phyloP scores from a whole-genome alignment of 2,797 vertebrate species.

The Melanotaenia nigrans region DNA sequence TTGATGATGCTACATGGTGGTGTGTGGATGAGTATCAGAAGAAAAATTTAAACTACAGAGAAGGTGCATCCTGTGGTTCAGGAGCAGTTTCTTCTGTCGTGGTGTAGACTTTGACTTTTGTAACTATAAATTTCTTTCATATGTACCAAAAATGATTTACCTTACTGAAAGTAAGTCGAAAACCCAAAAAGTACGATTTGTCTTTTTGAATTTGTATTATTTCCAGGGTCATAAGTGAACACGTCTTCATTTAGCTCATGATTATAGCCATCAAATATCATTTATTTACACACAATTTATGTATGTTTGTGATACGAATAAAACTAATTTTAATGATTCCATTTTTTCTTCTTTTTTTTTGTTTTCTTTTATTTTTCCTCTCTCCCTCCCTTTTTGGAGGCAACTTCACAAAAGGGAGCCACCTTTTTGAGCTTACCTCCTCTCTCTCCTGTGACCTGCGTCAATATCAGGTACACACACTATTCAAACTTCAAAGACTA shows the following conservation, averaged over 20 bases:
- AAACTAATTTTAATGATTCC: background rate
- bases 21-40: background rate
- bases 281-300: background rate
- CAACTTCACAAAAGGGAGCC: constrained; percentile 70
- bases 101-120: background rate
- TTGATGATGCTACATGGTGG: background rate
- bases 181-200: background rate
- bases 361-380: background rate
- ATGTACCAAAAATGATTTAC: no score
- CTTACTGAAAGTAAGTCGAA: background rate
- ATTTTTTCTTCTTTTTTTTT: background rate
- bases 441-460: constrained; percentile 69
- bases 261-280: background rate
- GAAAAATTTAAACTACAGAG: background rate
- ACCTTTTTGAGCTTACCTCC: constrained; percentile 52
- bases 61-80: background rate
- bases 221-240: background rate
- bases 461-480: constrained; percentile 74
- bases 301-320: background rate
- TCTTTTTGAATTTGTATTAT: background rate
- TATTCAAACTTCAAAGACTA: constrained; percentile 73
- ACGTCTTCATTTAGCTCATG: background rate
- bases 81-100: background rate
- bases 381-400: constrained; percentile 46
- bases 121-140: background rate